Conservation (phyloP, 2,797 vertebrate species). For the Megalops cyprinoides region DNA sequence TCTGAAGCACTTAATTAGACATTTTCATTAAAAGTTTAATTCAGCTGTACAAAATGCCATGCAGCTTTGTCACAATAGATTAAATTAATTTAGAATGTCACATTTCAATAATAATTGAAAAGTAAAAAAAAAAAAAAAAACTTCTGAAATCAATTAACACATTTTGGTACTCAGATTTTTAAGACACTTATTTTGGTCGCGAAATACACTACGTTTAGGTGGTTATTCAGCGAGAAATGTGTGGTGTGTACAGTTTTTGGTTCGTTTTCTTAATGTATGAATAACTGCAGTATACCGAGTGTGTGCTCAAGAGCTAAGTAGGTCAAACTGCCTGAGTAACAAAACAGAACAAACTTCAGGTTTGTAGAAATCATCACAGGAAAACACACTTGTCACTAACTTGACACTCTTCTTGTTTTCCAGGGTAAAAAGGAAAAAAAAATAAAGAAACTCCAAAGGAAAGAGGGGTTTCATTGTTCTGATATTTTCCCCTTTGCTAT, state of each 20-base stretch:
- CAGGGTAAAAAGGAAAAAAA: slow-evolving; percentile 50
- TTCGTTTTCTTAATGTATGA: slow-evolving; percentile 14
- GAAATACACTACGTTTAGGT: not conserved
- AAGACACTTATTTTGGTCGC: not conserved
- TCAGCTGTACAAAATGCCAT: not conserved
- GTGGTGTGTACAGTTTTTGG: not conserved
- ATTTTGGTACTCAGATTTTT: too few species aligned
- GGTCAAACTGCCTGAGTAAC: slow-evolving; percentile 73
- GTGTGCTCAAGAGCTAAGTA: slow-evolving; percentile 60
- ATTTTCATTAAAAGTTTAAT: not conserved
- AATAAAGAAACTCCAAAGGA: slow-evolving; percentile 64
- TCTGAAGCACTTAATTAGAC: not conserved
- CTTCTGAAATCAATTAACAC: too few species aligned
- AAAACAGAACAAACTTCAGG: slow-evolving; percentile 64
- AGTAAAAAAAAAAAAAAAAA: too few species aligned
- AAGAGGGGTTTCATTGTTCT: slow-evolving; percentile 82
- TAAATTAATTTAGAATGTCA: not conserved
- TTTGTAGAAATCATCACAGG: slow-evolving; percentile 58
- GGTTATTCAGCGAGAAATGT: not conserved
- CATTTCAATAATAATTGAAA: not conserved
- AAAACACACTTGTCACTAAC: slow-evolving; percentile 72
- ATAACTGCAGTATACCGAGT: slow-evolving; percentile 13
- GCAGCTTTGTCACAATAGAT: not conserved
- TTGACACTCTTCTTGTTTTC: slow-evolving; percentile 71
- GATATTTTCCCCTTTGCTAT: slow-evolving; percentile 75